Conservation (phyloP, 2,797 vertebrate genomes). For the Adrianichthys oophorus region DNA sequence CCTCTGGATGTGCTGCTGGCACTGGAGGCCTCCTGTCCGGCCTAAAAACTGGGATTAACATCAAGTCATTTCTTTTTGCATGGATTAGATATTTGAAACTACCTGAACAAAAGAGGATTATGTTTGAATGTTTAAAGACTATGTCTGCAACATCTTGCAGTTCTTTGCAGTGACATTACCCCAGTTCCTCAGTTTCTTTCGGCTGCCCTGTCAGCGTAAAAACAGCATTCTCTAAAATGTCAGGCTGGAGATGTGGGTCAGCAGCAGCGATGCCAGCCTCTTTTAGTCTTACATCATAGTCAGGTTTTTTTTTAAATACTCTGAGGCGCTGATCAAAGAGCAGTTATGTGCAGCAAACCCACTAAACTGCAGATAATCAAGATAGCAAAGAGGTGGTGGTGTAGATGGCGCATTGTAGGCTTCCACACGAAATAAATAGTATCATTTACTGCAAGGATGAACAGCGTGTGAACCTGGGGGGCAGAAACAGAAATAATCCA, state of each 20-base stretch:
- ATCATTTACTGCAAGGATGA: slow-evolving; percentile 4
- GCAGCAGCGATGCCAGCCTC: slow-evolving; percentile 24
- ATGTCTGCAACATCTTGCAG: not conserved
- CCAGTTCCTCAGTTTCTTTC: slow-evolving; percentile 4
- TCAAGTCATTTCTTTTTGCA: slow-evolving; percentile 39
- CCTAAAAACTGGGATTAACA: slow-evolving; percentile 47
- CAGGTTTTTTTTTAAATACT: not conserved
- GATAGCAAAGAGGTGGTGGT: not conserved
- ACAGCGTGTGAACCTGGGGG: not conserved
- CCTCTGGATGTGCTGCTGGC: slow-evolving; percentile 23
- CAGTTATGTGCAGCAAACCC: slow-evolving; percentile 6
- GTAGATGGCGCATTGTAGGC: not conserved
- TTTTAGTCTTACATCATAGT: not conserved
- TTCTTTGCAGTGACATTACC: slow-evolving; percentile 1
- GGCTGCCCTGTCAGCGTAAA: slow-evolving; percentile 1
- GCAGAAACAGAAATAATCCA: not conserved
- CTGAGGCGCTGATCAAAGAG: slow-evolving; percentile 8
- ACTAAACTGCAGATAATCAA: slow-evolving; percentile 31
- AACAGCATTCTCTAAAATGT: slow-evolving; percentile 25
- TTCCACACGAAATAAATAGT: slow-evolving; percentile 1
- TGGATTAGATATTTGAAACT: slow-evolving; percentile 34
- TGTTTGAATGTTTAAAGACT: slow-evolving; percentile 10
- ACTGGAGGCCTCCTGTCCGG: slow-evolving; percentile 23
- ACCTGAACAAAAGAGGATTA: slow-evolving; percentile 13
- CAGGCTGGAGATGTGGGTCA: slow-evolving; percentile 39